A percentile compares a stretch with the other conserved stretches of the same genome.
These are phyloP conservation scores for Catostylus mosaicus DNA, from an alignment of 30 jellyfish, hydroid and myxozoan genomes.

Conservation along the genomic window DNA sequence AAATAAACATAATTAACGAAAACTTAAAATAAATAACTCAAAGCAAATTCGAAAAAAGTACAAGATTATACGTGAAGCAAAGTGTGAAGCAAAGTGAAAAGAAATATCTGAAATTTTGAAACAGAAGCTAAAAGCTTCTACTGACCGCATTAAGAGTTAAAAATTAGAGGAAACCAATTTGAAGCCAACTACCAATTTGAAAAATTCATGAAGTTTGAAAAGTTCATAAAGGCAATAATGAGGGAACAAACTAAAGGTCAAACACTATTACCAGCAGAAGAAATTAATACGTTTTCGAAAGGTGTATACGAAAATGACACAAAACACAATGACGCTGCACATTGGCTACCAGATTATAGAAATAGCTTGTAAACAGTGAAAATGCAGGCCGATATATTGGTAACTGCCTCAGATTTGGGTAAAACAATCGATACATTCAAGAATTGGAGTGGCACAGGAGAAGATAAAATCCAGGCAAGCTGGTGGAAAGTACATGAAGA, in stretches of 20 bases:
- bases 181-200: slow-evolving; percentile 1
- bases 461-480: slow-evolving; percentile 17
- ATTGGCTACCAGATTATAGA: background rate
- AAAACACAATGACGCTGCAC: slow-evolving; percentile 10
- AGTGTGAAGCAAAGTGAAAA: background rate
- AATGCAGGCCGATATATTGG: background rate
- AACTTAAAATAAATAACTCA: background rate
- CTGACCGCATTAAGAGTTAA: background rate
- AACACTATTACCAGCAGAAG: slow-evolving; percentile 13
- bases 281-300: slow-evolving; percentile 1
- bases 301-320: background rate
- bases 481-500: background rate
- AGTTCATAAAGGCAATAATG: background rate
- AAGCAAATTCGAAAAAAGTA: background rate
- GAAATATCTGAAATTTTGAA: background rate
- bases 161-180: background rate
- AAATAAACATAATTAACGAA: too few species aligned
- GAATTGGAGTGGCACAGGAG: slow-evolving; percentile 9
- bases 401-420: slow-evolving; percentile 7
- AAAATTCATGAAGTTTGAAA: background rate
- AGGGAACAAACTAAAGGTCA: background rate
- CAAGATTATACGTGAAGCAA: background rate
- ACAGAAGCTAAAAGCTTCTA: background rate
- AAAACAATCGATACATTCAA: background rate
- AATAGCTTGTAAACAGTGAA: background rate